Evolutionary conservation across 2,888 invertebrate species (phyloP).

Genomic region (Eilema griseolum): DNA sequence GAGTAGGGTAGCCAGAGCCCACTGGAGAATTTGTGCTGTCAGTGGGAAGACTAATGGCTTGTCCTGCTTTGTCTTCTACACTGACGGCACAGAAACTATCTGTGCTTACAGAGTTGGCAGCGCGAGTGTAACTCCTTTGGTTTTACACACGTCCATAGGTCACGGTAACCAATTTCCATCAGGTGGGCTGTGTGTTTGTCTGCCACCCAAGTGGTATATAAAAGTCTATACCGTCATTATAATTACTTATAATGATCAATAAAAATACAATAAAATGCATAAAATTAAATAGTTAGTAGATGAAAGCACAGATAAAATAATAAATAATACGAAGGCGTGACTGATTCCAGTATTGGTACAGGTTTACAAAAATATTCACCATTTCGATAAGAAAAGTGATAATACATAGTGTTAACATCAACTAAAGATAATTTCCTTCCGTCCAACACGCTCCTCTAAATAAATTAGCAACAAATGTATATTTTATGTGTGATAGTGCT

Average conservation of each 20-base stretch:
- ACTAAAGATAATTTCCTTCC: conserved; percentile 4
- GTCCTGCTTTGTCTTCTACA: too few species aligned
- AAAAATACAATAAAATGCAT: neutral
- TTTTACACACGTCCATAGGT: too few species aligned
- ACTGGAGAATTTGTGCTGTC: too few species aligned
- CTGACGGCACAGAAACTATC: too few species aligned
- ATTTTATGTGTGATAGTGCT: neutral
- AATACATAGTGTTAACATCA: neutral
- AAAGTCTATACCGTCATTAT: too few species aligned
- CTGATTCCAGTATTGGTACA: neutral
- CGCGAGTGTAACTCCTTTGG: too few species aligned
- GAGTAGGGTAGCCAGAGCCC: too few species aligned
- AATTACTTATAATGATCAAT: neutral
- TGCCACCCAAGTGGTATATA: too few species aligned
- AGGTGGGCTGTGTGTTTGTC: too few species aligned
- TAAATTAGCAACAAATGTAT: neutral
- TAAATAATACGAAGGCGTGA: neutral
- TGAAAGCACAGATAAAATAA: neutral
- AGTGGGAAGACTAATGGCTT: too few species aligned
- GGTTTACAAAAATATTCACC: neutral
- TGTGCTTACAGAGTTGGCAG: too few species aligned
- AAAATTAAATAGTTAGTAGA: neutral
- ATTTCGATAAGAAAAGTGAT: conserved; percentile 3
- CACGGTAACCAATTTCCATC: too few species aligned
- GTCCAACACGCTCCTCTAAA: neutral